Evolutionary conservation across 64 coral and sea anemone species (phyloP), one percentile per base, ranked within the genome.

Genomic region (Pachyseris speciosa): DNA sequence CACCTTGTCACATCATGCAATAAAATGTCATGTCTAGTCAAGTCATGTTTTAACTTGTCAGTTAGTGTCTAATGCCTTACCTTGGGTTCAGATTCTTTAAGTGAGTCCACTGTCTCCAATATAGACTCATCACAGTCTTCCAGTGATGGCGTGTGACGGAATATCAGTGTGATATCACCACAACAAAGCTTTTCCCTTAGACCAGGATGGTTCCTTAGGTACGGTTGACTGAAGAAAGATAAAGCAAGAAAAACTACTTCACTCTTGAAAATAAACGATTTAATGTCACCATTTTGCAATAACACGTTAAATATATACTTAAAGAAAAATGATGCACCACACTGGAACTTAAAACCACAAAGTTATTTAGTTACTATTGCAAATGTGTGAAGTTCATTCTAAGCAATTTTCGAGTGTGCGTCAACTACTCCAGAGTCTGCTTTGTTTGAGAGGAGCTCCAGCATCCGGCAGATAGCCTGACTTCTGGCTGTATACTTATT

Each of bases 111-210:
- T 64, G 91, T 94, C 12, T 87, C 71, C 11, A 94, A 59, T 61
- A 94, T 53, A 4, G 96, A 64, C 37, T 96, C 84, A 22, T 97
- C 91, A 53, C 91, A 87, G 2, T 89, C 91, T 25, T 16, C 50
- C 36, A 93, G 65, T 24, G 94, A 99, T 1, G 97, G 90, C 13
- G 51, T 92, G 69, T 99, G 94, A 30, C 45, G 72, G 33, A 99
- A 99, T 55, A 87, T 73, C 25, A 99, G 53, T 6, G 93, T 92
- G 12, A 99, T 84, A 63, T 99, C 97, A 58, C 97, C 97, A 68
- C 97, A 87, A 73, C 90, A 93, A 7, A 92, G 59, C 12, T 78
- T 86, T 26, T 92, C 87, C 17, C 90, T 92, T 13, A 95, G 73
- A 76, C 94, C 93, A 12, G 90, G 90, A 78, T 92, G 83, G 3